Conservation (phyloP, 2,888 invertebrate species). For the Athrips mouffetella region DNA sequence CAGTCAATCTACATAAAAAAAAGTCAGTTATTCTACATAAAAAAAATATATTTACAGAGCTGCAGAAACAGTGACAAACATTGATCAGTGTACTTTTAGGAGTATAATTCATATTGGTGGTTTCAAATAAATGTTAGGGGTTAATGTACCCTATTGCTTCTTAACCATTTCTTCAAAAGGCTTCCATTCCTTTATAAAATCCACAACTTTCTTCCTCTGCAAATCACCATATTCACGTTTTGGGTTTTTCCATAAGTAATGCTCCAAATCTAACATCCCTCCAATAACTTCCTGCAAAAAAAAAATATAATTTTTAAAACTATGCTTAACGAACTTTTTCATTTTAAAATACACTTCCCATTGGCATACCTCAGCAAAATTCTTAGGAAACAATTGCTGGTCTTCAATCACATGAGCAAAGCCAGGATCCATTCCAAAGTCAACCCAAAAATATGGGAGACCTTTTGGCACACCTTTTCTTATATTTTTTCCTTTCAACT, state of each 20-base stretch:
- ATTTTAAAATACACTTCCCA: neutral
- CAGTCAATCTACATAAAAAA: no score
- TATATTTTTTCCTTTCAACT: constrained; percentile 82
- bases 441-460: constrained; percentile 95
- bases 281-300: constrained; percentile 90
- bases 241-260: constrained; percentile 90
- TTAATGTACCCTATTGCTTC: no score
- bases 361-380: constrained; percentile 93
- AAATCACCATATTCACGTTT: constrained; percentile 85
- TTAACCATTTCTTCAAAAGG: constrained; percentile 69
- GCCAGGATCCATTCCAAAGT: constrained; percentile 94
- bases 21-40: no score
- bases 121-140: no score
- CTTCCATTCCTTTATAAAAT: constrained; percentile 85
- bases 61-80: no score
- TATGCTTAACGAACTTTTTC: neutral
- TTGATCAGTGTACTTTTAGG: no score
- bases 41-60: no score
- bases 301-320: neutral
- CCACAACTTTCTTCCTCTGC: constrained; percentile 86
- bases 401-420: constrained; percentile 99
- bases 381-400: constrained; percentile 88
- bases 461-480: constrained; percentile 93
- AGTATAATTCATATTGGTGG: no score
- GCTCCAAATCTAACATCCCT: constrained; percentile 94